Evolutionary conservation across 2,113 vertebrate species (phyloP).

Genomic region (Aix galericulata): DNA sequence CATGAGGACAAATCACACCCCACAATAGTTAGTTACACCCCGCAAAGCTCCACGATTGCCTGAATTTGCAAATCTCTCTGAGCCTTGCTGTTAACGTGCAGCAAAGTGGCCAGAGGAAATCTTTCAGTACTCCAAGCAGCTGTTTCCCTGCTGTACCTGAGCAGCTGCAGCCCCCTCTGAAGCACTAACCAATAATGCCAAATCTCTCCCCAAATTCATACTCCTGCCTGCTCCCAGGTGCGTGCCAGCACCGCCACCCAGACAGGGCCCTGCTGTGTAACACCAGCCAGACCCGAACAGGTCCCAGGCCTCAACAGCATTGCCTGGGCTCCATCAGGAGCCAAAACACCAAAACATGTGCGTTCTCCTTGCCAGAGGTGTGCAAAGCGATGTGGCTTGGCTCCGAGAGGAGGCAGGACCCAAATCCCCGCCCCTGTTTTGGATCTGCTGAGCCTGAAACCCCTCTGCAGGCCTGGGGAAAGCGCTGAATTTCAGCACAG

Average conservation of each 20-base stretch:
- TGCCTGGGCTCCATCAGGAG: rapidly evolving
- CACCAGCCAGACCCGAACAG: rapidly evolving
- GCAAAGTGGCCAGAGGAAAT: background rate
- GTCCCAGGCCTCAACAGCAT: background rate
- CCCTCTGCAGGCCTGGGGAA: background rate
- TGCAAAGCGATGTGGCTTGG: background rate
- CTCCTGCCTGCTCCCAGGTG: background rate
- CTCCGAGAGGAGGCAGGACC: background rate
- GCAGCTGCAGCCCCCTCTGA: background rate
- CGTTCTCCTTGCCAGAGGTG: rapidly evolving
- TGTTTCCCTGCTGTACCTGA: background rate
- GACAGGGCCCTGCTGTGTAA: background rate
- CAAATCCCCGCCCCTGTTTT: rapidly evolving
- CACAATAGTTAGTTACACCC: rapidly evolving
- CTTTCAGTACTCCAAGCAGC: background rate
- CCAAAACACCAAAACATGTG: rapidly evolving
- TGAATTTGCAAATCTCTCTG: background rate
- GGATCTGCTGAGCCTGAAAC: background rate
- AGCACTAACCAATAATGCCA: rapidly evolving
- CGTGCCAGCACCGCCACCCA: background rate
- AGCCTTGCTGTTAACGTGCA: background rate
- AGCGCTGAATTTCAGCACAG: background rate
- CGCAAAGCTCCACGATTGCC: background rate
- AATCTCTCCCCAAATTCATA: background rate
- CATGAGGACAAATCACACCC: background rate